Conservation (phyloP, 2,113 vertebrate genomes). For the Suncus etruscus region DNA sequence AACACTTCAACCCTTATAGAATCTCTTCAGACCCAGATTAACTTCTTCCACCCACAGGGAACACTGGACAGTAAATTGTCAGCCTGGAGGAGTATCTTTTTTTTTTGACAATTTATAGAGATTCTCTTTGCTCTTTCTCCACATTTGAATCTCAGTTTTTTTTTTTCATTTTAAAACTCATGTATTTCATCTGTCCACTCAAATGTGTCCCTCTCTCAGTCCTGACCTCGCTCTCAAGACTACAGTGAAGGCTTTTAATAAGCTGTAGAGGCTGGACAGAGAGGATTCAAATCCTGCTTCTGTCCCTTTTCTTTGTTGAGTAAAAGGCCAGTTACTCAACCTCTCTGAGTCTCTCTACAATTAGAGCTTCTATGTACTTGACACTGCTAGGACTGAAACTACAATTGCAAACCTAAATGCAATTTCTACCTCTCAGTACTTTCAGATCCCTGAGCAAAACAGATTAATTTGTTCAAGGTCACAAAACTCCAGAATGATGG, state of each 20-base stretch:
- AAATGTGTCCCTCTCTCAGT: neutral
- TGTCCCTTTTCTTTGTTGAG: neutral
- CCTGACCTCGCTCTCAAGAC: neutral
- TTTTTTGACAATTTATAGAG: neutral
- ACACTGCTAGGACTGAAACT: neutral
- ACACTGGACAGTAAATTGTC: neutral
- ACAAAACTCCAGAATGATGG: conserved; percentile 26
- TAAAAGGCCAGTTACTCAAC: neutral
- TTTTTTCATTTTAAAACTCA: neutral
- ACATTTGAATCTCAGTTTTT: neutral
- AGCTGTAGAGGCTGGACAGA: neutral
- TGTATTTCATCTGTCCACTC: neutral
- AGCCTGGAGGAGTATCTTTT: neutral
- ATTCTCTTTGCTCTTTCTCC: neutral
- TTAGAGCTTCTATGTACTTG: neutral
- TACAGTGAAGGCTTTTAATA: conserved; percentile 71
- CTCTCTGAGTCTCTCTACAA: conserved; percentile 17
- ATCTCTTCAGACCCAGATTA: neutral
- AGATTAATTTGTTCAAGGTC: conserved; percentile 49
- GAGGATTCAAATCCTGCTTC: conserved; percentile 3
- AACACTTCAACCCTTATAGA: too few relatives aligned
- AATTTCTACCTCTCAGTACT: neutral
- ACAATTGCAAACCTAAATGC: neutral
- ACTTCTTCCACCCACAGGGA: neutral
- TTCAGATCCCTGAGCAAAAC: conserved; percentile 48